A percentile compares a stretch with the other conserved stretches of the same genome.
Conservation (phyloP, 2,797 vertebrate genomes). For the Aselliscus stoliczkanus region DNA sequence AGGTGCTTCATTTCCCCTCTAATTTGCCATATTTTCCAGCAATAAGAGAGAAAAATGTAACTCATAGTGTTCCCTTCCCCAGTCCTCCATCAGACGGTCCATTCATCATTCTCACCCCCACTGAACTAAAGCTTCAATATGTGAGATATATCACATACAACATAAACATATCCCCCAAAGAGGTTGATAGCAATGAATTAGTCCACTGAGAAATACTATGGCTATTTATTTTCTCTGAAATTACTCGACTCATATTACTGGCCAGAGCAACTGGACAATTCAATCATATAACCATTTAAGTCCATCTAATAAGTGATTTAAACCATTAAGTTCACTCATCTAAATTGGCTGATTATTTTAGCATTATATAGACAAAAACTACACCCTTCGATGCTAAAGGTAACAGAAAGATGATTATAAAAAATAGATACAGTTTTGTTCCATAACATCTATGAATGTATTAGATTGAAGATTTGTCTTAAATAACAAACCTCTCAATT, state of each 20-base stretch:
- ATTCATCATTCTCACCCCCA: neutral
- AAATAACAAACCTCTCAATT: neutral
- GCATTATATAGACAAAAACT: neutral
- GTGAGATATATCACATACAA: neutral
- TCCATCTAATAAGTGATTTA: neutral
- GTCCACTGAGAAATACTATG: neutral
- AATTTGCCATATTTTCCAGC: neutral
- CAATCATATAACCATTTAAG: neutral
- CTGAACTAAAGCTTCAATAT: neutral
- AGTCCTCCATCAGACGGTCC: neutral
- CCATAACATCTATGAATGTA: neutral
- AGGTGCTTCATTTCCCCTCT: neutral
- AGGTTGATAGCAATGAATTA: neutral
- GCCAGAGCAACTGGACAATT: neutral
- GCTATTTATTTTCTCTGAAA: slow-evolving; percentile 30
- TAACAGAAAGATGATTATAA: neutral
- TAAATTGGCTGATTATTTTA: neutral
- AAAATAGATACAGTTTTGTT: neutral
- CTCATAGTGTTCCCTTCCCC: neutral
- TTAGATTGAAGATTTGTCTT: neutral
- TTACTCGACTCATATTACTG: neutral
- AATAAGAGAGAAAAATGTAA: neutral
- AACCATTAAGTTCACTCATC: neutral
- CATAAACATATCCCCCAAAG: neutral
- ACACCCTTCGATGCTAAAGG: neutral